Conservation (phyloP, 2,888 invertebrate genomes). For the Axea sp. region DNA sequence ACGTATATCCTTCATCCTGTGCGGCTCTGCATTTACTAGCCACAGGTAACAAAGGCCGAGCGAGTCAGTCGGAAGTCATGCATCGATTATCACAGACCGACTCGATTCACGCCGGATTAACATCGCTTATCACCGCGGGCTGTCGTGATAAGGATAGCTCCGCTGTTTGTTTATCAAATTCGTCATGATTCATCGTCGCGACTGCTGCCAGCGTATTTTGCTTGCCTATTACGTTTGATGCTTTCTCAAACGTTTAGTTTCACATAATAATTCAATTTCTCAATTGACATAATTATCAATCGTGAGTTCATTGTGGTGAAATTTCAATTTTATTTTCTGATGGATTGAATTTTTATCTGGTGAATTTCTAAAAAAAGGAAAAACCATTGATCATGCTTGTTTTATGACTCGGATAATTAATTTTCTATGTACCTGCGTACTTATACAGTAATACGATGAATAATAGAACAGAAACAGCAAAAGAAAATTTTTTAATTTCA, state of each 20-base stretch:
- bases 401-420: conserved; percentile 6
- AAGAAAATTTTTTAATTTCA: too few species aligned
- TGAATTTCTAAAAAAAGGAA: conserved; percentile 32
- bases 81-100: conserved; percentile 60
- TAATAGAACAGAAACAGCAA: too few species aligned
- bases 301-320: not conserved
- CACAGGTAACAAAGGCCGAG: conserved; percentile 53
- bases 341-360: conserved; percentile 11
- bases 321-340: conserved; percentile 31
- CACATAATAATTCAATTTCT: conserved; percentile 20
- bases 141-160: conserved; percentile 50
- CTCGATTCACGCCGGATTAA: conserved; percentile 58
- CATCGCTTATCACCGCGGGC: conserved; percentile 52
- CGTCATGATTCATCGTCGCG: conserved; percentile 43
- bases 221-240: not conserved
- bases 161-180: conserved; percentile 57
- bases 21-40: conserved; percentile 24
- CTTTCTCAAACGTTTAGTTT: conserved; percentile 14
- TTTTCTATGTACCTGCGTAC: too few species aligned
- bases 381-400: conserved; percentile 4
- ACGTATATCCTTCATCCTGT: conserved; percentile 61
- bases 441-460: too few species aligned
- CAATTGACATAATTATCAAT: conserved; percentile 29
- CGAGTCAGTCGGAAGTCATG: conserved; percentile 61
- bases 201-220: not conserved